phyloP scores from a whole-genome alignment of 2,113 vertebrate species.

The Albula goreensis region DNA sequence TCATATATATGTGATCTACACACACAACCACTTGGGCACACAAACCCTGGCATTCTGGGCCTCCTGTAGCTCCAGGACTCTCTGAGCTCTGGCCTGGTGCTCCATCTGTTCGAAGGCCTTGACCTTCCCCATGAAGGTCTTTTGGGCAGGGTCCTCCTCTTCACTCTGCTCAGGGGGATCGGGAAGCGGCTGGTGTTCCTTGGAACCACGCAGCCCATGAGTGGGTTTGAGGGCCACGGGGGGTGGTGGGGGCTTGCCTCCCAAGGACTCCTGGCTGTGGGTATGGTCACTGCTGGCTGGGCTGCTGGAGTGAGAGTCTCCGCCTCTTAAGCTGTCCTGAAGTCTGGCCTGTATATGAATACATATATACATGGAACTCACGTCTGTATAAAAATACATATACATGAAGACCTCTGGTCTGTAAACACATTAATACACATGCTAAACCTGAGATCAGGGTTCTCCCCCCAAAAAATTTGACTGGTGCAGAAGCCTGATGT shows the following conservation, averaged over 20 bases:
- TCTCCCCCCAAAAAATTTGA: no score
- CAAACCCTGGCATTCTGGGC: conserved; percentile 90
- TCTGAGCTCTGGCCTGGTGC: conserved; percentile 86
- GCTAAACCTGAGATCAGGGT: no score
- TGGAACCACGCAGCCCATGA: conserved; percentile 60
- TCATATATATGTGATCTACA: background rate
- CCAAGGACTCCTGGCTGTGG: conserved; percentile 29
- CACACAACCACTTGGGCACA: conserved; percentile 6
- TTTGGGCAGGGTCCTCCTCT: conserved; percentile 71
- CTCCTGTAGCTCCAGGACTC: conserved; percentile 93
- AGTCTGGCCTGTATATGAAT: conserved; percentile 63
- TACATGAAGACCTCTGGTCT: no score
- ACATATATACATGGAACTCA: no score
- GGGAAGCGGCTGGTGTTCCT: conserved; percentile 35
- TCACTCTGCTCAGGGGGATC: conserved; percentile 47
- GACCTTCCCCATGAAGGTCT: conserved; percentile 91
- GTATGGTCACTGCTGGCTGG: conserved; percentile 69
- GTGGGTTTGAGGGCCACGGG: conserved; percentile 83
- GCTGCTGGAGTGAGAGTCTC: conserved; percentile 78
- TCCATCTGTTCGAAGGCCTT: conserved; percentile 99
- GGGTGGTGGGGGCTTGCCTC: conserved; percentile 73
- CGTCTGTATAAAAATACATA: no score
- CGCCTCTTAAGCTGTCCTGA: conserved; percentile 71
- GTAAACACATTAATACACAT: no score
- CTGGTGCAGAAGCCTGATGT: no score